A percentile compares a stretch with the other conserved stretches of the same genome.
These are phyloP conservation scores for Agrilus planipennis DNA, from an alignment of 1,140 invertebrate genomes.

Conservation along the genomic window DNA sequence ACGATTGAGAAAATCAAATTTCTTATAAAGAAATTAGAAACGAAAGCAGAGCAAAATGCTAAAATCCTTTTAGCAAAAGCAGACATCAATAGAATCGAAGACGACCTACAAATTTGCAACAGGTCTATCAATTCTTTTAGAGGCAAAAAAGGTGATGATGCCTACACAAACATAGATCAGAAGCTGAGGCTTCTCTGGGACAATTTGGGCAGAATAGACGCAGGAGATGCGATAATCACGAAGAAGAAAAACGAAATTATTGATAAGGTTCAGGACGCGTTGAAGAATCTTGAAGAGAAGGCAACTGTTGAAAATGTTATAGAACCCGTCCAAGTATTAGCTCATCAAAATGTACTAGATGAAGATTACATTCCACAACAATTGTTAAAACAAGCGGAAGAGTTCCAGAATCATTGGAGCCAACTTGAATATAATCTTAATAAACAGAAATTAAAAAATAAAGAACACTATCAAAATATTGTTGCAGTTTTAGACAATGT, in stretches of 20 bases:
- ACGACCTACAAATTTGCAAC: constrained; percentile 1
- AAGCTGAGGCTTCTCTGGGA: constrained; percentile 6
- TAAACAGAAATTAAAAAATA: background rate
- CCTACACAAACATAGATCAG: constrained; percentile 8
- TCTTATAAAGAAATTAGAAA: constrained; percentile 4
- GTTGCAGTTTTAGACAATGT: no score
- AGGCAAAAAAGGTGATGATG: constrained; percentile 2
- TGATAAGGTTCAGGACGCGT: constrained; percentile 4
- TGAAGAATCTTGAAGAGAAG: constrained; percentile 4
- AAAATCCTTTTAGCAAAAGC: constrained; percentile 1
- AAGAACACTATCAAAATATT: no score
- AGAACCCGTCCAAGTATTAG: background rate
- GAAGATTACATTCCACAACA: background rate
- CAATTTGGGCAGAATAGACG: constrained; percentile 4
- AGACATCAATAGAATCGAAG: constrained; percentile 4
- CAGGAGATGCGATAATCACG: background rate
- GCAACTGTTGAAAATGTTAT: constrained; percentile 1
- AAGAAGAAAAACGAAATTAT: constrained; percentile 6
- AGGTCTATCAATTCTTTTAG: background rate
- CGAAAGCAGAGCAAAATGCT: constrained; percentile 6
- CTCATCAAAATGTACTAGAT: background rate
- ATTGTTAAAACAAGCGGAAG: background rate
- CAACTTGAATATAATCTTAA: background rate
- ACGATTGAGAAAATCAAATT: constrained; percentile 9
- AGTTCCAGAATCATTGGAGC: constrained; percentile 3